A percentile compares a stretch with the other conserved stretches of the same genome.
Conservation (phyloP, 2,113 vertebrate species). For the Festucalex cinctus region DNA sequence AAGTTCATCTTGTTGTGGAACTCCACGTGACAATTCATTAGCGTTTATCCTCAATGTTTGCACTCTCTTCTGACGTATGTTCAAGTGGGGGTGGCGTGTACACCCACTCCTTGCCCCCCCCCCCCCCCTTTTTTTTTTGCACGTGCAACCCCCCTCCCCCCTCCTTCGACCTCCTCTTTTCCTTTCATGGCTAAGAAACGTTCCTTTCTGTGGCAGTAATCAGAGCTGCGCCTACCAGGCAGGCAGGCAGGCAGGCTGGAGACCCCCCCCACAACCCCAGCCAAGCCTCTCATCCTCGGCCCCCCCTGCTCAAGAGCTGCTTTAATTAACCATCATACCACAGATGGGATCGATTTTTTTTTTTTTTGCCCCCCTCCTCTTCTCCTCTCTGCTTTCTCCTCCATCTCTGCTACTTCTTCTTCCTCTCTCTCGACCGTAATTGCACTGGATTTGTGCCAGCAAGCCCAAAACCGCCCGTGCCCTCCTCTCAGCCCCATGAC, state of each 20-base stretch:
- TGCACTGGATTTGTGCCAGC: constrained; percentile 90
- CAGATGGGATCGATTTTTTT: constrained; percentile 99
- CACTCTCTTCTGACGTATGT: neutral
- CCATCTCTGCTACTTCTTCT: constrained; percentile 63
- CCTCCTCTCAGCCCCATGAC: constrained; percentile 30
- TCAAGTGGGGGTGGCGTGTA: neutral
- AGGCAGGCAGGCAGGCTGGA: constrained; percentile 70
- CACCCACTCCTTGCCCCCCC: constrained; percentile 50
- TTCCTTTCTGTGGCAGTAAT: constrained; percentile 99
- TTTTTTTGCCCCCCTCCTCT: constrained; percentile 66
- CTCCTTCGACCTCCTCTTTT: constrained; percentile 75
- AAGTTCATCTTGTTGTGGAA: neutral
- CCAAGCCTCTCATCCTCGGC: constrained; percentile 96
- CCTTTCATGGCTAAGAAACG: constrained; percentile 94
- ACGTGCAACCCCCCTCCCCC: constrained; percentile 74
- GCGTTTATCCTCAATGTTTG: constrained; percentile 1
- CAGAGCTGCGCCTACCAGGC: constrained; percentile 89
- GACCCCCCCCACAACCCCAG: constrained; percentile 59
- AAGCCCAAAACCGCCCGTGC: neutral
- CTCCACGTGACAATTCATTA: neutral
- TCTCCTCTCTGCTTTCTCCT: constrained; percentile 57
- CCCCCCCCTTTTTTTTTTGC: constrained; percentile 62
- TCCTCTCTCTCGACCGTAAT: constrained; percentile 83
- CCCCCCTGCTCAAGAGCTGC: constrained; percentile 89
- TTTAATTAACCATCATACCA: constrained; percentile 99